A percentile compares a stretch with the other conserved stretches of the same genome.
phyloP scores from a whole-genome alignment of 2,113 vertebrate species.

The Podilymbus podiceps region DNA sequence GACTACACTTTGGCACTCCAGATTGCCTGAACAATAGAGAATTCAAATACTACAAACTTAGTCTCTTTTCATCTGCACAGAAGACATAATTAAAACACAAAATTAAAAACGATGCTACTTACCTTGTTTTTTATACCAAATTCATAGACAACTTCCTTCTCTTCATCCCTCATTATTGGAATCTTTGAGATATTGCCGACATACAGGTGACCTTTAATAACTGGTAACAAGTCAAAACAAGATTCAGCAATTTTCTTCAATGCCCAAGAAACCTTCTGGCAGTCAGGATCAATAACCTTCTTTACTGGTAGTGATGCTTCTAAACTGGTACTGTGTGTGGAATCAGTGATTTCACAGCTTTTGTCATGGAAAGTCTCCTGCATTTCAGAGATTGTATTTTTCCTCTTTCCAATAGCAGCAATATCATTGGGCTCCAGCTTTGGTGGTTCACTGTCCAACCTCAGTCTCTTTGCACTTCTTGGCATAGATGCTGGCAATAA shows the following conservation, averaged over 20 bases:
- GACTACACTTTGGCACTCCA: not conserved
- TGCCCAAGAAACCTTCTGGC: conserved; percentile 39
- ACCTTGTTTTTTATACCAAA: conserved; percentile 82
- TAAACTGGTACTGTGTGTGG: not conserved
- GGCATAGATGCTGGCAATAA: conserved; percentile 42
- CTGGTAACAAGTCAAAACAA: conserved; percentile 88
- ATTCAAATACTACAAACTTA: not conserved
- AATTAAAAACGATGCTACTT: not conserved
- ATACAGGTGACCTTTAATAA: conserved; percentile 83
- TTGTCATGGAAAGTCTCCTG: not conserved
- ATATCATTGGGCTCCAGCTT: not conserved
- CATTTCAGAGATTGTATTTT: not conserved
- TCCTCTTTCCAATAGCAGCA: not conserved
- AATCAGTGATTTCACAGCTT: not conserved
- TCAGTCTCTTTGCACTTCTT: conserved; percentile 81
- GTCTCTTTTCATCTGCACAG: not conserved
- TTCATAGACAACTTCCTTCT: conserved; percentile 86
- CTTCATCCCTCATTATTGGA: conserved; percentile 88
- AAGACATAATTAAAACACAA: not conserved
- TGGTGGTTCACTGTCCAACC: conserved; percentile 75
- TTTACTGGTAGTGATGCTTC: not conserved
- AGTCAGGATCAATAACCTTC: conserved; percentile 8
- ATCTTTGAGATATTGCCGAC: conserved; percentile 82
- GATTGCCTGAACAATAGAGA: not conserved
- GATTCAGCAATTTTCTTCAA: conserved; percentile 79